Evolutionary conservation across 2,797 vertebrate genomes (phyloP).

Genomic region (Yasuhikotakia modesta): DNA sequence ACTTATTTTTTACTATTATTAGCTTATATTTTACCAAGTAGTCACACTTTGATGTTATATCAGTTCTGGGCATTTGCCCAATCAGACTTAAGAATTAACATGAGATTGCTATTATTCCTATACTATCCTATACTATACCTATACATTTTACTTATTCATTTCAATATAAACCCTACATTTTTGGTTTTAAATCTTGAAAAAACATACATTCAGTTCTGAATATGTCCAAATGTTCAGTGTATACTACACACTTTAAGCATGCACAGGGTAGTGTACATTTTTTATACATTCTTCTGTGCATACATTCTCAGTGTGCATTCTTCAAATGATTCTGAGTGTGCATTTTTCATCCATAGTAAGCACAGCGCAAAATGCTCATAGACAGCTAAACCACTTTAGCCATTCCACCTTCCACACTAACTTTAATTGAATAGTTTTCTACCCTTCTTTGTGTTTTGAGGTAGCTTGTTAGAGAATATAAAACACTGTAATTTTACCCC

Average conservation of each 20-base stretch:
- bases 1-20: background rate
- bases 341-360: background rate
- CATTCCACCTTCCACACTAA: background rate
- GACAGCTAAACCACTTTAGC: background rate
- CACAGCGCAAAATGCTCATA: background rate
- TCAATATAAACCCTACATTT: too few species aligned
- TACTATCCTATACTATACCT: too few species aligned
- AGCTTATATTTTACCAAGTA: background rate
- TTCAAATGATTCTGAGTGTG: background rate
- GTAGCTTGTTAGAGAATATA: slow-evolving; percentile 41
- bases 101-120: too few species aligned
- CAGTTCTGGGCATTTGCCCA: too few species aligned
- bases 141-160: too few species aligned
- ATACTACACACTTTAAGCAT: background rate
- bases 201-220: too few species aligned
- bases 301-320: background rate
- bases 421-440: slow-evolving; percentile 8
- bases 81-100: too few species aligned
- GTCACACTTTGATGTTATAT: too few species aligned
- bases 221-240: background rate
- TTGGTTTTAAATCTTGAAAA: too few species aligned
- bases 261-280: background rate
- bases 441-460: slow-evolving; percentile 14
- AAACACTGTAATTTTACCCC: slow-evolving; percentile 52
- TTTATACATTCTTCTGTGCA: too few species aligned